phyloP scores from a whole-genome alignment of 2,888 invertebrate species.

The Cephus runcator region DNA sequence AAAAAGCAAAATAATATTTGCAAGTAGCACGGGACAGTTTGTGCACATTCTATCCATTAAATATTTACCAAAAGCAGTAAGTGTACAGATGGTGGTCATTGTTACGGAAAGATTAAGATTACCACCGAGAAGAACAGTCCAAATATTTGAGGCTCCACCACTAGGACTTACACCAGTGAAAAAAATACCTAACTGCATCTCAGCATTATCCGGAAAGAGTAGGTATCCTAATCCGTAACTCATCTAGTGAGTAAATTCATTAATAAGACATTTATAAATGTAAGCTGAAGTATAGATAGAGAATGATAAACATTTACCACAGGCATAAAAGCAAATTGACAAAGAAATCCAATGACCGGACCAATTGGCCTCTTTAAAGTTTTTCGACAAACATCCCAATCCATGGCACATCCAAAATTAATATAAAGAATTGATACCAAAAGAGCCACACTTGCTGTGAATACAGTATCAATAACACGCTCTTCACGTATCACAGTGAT shows the following conservation, averaged over 20 bases:
- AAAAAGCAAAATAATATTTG: slow-evolving; percentile 32
- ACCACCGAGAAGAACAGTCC: slow-evolving; percentile 91
- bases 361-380: slow-evolving; percentile 80
- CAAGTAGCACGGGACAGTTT: slow-evolving; percentile 8
- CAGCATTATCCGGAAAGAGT: slow-evolving; percentile 76
- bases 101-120: slow-evolving; percentile 94
- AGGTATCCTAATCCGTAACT: slow-evolving; percentile 78
- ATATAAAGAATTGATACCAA: slow-evolving; percentile 85
- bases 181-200: slow-evolving; percentile 86
- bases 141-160: slow-evolving; percentile 97
- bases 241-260: slow-evolving; percentile 67
- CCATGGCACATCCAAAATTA: slow-evolving; percentile 91
- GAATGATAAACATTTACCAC: slow-evolving; percentile 69
- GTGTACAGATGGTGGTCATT: slow-evolving; percentile 92
- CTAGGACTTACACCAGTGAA: slow-evolving; percentile 91
- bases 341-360: slow-evolving; percentile 80
- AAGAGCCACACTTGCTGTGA: slow-evolving; percentile 79
- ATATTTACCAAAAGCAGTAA: slow-evolving; percentile 82
- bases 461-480: slow-evolving; percentile 77
- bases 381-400: slow-evolving; percentile 75
- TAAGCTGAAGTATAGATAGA: slow-evolving; percentile 1
- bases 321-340: slow-evolving; percentile 89
- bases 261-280: neutral
- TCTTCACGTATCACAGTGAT: slow-evolving; percentile 72
- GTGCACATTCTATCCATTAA: neutral